Percentiles rank a stretch among this genome's conserved stretches.
Conservation (phyloP, 2,797 vertebrate species). For the Sebastes taczanowskii region DNA sequence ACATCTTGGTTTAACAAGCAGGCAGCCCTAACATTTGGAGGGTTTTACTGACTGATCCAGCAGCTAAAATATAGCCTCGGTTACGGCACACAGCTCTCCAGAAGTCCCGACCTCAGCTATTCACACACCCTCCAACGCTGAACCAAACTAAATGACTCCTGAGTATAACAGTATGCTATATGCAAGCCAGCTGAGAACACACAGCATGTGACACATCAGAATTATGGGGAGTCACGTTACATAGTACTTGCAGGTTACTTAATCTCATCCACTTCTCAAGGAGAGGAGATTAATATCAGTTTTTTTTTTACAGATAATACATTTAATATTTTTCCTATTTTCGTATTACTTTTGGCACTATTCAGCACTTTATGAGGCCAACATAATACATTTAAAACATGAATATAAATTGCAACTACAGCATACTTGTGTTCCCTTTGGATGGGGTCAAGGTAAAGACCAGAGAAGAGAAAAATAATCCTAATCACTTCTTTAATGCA, state of each 20-base stretch:
- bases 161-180: neutral
- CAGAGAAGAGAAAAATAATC: neutral
- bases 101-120: neutral
- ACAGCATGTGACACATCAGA: neutral
- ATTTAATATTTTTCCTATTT: neutral
- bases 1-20: neutral
- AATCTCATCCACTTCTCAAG: neutral
- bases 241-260: neutral
- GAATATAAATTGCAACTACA: neutral
- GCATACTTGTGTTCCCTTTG: neutral
- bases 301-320: neutral
- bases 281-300: neutral
- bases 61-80: neutral
- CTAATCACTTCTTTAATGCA: neutral
- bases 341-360: neutral
- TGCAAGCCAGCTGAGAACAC: neutral
- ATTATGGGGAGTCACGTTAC: neutral
- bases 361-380: neutral
- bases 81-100: neutral
- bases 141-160: neutral
- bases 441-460: neutral
- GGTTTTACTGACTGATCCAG: neutral
- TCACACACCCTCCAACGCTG: neutral
- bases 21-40: rapidly evolving
- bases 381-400: neutral